A percentile compares a stretch with the other conserved stretches of the same genome.
phyloP scores from a whole-genome alignment of 2,797 vertebrate genomes.

The Nyctalus aviator region DNA sequence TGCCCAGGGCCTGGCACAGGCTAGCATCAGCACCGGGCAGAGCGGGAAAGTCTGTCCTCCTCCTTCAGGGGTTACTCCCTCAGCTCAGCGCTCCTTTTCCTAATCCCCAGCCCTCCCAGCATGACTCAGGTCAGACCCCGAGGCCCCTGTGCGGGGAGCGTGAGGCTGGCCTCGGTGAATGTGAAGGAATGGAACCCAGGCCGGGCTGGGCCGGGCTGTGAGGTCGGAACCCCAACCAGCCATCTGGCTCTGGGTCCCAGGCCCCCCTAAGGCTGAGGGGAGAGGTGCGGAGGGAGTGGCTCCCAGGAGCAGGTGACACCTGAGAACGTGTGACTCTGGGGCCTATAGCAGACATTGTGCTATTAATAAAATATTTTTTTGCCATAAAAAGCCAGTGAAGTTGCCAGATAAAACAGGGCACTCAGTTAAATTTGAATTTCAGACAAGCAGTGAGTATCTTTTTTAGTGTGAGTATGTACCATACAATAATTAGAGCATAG shows the following conservation, averaged over 20 bases:
- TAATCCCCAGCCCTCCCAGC: not conserved
- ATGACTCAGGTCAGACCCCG: not conserved
- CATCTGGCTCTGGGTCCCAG: not conserved
- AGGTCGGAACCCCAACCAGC: not conserved
- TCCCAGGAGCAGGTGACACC: not conserved
- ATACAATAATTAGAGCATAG: not conserved
- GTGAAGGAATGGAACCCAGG: not conserved
- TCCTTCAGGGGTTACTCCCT: too few relatives aligned
- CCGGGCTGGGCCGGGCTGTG: not conserved
- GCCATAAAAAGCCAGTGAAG: not conserved
- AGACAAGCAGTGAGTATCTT: not conserved
- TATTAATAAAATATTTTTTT: slow-evolving; percentile 52
- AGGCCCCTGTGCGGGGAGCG: not conserved
- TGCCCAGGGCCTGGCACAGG: too few relatives aligned
- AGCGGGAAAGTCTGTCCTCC: too few relatives aligned
- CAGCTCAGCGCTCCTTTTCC: too few relatives aligned
- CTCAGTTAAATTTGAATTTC: slow-evolving; percentile 45
- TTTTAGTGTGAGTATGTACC: not conserved
- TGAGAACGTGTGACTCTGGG: not conserved
- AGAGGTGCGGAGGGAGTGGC: not conserved
- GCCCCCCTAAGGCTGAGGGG: not conserved
- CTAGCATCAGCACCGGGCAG: accelerated
- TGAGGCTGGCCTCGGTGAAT: not conserved
- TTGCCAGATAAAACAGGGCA: slow-evolving; percentile 18
- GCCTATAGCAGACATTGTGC: not conserved